Percentiles rank a stretch among this genome's conserved stretches.
Evolutionary conservation across 2,113 vertebrate species (phyloP).

Genomic region (Toxotes chatareus): DNA sequence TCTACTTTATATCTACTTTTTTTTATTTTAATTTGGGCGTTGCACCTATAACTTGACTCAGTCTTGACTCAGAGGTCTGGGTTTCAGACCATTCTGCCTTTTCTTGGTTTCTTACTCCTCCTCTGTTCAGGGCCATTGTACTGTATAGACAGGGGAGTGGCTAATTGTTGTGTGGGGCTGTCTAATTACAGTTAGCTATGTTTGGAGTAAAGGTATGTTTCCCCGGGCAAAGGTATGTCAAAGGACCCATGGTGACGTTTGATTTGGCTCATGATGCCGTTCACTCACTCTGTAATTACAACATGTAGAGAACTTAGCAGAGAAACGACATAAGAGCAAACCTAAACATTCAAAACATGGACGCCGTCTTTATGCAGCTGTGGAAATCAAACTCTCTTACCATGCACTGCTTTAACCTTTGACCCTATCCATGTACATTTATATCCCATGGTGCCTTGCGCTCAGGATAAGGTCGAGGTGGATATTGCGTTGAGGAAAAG

Average conservation of each 20-base stretch:
- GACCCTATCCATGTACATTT: constrained; percentile 45
- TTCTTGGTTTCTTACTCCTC: not conserved
- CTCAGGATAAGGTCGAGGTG: constrained; percentile 43
- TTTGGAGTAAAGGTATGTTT: constrained; percentile 40
- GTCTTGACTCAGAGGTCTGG: too few relatives aligned
- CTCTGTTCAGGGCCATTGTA: not conserved
- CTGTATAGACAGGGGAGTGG: constrained; percentile 18
- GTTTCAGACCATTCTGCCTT: not conserved
- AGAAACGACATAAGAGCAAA: constrained; percentile 5
- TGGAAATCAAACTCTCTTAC: not conserved
- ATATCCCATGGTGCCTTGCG: constrained; percentile 29
- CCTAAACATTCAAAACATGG: not conserved
- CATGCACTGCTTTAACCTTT: constrained; percentile 40
- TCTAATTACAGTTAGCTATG: constrained; percentile 65
- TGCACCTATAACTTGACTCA: too few relatives aligned
- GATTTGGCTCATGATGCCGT: constrained; percentile 35
- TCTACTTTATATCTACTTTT: too few relatives aligned
- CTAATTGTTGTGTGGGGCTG: constrained; percentile 54
- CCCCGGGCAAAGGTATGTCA: constrained; percentile 71
- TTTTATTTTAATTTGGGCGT: not conserved
- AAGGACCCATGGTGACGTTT: constrained; percentile 62
- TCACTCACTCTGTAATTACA: constrained; percentile 67
- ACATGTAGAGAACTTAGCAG: constrained; percentile 35
- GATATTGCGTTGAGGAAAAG: not conserved
- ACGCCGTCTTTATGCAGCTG: constrained; percentile 12